Conservation (phyloP, 1,140 invertebrate genomes). For the Linepithema humile region DNA sequence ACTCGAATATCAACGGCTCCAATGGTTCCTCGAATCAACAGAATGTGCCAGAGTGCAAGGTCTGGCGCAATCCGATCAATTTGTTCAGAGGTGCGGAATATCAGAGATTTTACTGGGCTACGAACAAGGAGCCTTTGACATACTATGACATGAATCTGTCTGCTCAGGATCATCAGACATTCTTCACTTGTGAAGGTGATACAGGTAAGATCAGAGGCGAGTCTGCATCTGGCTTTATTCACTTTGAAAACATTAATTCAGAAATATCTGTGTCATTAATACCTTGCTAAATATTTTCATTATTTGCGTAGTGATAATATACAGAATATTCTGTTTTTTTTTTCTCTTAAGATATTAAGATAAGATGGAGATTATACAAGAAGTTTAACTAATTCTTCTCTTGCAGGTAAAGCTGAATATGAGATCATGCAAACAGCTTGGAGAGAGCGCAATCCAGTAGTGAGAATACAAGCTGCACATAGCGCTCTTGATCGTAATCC, state of each 20-base stretch:
- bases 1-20: constrained; percentile 70
- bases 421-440: constrained; percentile 99
- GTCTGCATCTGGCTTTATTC: not conserved
- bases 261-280: not conserved
- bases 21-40: constrained; percentile 83
- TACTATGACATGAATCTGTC: constrained; percentile 99
- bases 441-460: constrained; percentile 96
- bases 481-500: constrained; percentile 95
- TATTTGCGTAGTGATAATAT: not conserved
- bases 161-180: constrained; percentile 99
- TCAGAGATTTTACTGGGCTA: constrained; percentile 95
- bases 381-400: not conserved
- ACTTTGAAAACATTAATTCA: not conserved
- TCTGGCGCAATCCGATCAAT: constrained; percentile 98
- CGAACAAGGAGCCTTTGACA: constrained; percentile 97
- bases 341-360: not conserved
- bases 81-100: constrained; percentile 98
- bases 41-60: constrained; percentile 94
- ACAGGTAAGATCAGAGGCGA: constrained; percentile 72
- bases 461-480: constrained; percentile 96
- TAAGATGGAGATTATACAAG: not conserved
- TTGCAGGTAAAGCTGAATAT: constrained; percentile 93
- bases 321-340: not conserved
- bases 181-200: constrained; percentile 98
- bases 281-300: not conserved